Base-by-base conservation (phyloP, 2,113 vertebrate species). In the Ciconia maguari region DNA sequence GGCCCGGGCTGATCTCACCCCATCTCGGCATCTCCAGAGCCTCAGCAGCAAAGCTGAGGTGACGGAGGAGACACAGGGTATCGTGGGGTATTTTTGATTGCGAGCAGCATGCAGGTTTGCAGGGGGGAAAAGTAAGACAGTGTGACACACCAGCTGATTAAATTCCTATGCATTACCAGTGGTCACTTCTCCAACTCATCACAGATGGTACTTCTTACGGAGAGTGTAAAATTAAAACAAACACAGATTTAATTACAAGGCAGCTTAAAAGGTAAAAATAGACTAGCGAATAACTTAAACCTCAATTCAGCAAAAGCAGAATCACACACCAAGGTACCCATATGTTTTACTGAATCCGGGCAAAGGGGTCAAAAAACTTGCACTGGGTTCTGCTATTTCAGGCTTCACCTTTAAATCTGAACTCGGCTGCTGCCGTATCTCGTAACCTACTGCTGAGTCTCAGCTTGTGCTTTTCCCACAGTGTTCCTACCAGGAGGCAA, bases 211-310 rank as follows among this genome's bases (percentile, higher is more conserved):
- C 89, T 97, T 95, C 96, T 96, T 96, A 92, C 84, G 77, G 91
- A 84, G 77, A 65, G 95, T 72, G 49, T 97, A 96, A 96, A 95
- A 95, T 97, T 96, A 97, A 97, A 94, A 97, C 94, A 95, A 96
- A 97, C 94, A 92, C 77, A 51, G 94, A 91, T 89, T 91, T 87
- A 94, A 66, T 96, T 97, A 94, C 94, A 89, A 85, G 91, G 66
- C 81, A 0, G 1, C 46, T 80, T 79, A 60, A 94, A 81, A 89
- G 13, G 36, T 94, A 96, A 95, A 97, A 96, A 96, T 94, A 97
- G 94, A 82, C 77, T 11, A 71, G 65, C 3, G 2, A 95, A 83
- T 95, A 97, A 95, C 86, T 84, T 87, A 96, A 95, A 89, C 61
- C 80, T 81, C 87, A 55, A 69, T 81, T 87, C 92, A 95, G 96